These are phyloP conservation scores for Ecliptopera silaceata DNA, from an alignment of 2,888 invertebrate genomes.

Conservation along the genomic window DNA sequence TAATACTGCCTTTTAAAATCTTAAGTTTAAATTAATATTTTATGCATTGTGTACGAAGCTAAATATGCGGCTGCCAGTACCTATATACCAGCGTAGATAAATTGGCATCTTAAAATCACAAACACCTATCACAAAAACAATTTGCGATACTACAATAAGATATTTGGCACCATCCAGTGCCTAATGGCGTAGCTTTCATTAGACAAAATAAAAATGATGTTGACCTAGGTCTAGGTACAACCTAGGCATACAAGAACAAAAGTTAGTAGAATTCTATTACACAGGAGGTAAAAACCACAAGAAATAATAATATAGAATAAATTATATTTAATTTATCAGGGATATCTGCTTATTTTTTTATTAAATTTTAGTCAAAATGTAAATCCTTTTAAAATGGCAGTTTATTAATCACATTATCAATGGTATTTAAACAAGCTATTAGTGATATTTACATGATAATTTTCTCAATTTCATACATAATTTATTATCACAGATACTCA, in stretches of 20 bases:
- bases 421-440: constrained; percentile 46
- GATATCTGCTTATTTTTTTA: not conserved
- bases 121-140: constrained; percentile 10
- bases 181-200: not conserved
- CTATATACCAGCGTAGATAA: not conserved
- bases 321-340: too few species aligned
- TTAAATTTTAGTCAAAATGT: constrained; percentile 16
- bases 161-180: constrained; percentile 28
- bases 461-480: constrained; percentile 49
- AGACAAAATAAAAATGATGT: constrained; percentile 7
- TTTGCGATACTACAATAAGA: constrained; percentile 7
- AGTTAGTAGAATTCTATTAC: not conserved
- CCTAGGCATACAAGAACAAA: not conserved
- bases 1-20: constrained; percentile 22
- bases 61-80: not conserved
- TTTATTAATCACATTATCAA: constrained; percentile 61
- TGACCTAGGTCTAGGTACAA: not conserved
- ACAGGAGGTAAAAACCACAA: not conserved
- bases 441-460: constrained; percentile 3
- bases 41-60: not conserved
- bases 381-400: constrained; percentile 66
- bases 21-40: constrained; percentile 6
- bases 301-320: too few species aligned
- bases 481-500: constrained; percentile 76
- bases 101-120: constrained; percentile 34